These are phyloP conservation scores for Xestia xanthographa DNA, from an alignment of 2,888 invertebrate genomes.

Conservation along the genomic window DNA sequence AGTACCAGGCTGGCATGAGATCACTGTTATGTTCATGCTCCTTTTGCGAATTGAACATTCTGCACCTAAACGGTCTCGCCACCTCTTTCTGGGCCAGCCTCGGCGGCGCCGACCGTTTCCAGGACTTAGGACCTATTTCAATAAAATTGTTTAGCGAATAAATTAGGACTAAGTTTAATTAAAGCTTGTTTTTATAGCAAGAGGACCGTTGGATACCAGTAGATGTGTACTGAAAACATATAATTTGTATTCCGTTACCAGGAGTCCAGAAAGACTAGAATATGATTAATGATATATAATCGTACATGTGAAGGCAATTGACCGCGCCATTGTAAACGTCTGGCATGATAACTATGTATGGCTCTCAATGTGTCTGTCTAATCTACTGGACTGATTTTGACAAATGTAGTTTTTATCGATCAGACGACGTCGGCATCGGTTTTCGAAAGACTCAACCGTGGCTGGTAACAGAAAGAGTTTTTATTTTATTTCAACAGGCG, in stretches of 20 bases:
- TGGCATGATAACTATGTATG: constrained; percentile 2
- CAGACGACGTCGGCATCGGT: background rate
- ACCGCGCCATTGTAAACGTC: constrained; percentile 19
- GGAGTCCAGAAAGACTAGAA: background rate
- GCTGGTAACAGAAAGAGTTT: background rate
- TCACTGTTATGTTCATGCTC: no score
- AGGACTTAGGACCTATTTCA: background rate
- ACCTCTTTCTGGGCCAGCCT: no score
- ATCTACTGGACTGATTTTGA: constrained; percentile 35
- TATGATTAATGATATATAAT: constrained; percentile 31
- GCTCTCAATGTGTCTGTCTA: constrained; percentile 6
- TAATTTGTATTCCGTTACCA: background rate
- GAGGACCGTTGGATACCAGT: background rate
- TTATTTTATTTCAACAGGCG: background rate
- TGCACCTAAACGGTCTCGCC: no score
- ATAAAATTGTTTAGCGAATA: background rate
- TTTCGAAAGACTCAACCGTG: background rate
- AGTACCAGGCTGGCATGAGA: no score
- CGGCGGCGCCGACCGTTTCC: no score
- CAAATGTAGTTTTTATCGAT: constrained; percentile 31
- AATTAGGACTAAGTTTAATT: background rate
- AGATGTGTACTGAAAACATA: background rate
- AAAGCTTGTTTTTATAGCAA: background rate
- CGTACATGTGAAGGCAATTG: constrained; percentile 8
- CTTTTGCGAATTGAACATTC: no score